phyloP scores from a whole-genome alignment of 2,797 vertebrate genomes.

The Spheniscus humboldti region DNA sequence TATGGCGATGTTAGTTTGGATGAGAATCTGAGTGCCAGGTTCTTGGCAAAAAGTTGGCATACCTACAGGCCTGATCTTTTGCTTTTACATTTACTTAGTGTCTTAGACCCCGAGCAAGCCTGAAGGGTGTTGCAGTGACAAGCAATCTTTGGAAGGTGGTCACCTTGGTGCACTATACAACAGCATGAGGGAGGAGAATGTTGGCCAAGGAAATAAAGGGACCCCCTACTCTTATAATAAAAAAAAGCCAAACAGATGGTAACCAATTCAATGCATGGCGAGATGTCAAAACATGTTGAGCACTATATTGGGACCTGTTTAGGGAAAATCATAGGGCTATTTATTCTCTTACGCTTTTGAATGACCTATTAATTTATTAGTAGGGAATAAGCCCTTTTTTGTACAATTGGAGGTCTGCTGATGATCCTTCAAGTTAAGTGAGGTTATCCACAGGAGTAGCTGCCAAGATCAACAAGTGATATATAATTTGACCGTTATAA shows the following conservation, averaged over 20 bases:
- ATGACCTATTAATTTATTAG: background rate
- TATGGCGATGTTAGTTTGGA: background rate
- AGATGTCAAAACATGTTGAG: conserved; percentile 18
- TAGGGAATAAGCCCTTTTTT: background rate
- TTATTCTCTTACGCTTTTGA: background rate
- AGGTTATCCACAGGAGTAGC: background rate
- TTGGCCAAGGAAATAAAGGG: background rate
- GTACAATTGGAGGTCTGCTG: background rate
- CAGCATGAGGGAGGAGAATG: background rate
- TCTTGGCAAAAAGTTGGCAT: background rate
- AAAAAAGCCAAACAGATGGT: background rate
- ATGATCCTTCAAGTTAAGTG: background rate
- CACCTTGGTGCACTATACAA: background rate
- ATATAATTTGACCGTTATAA: background rate
- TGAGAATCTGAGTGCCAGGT: background rate
- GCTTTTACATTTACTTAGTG: background rate
- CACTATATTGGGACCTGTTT: background rate
- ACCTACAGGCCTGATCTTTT: background rate
- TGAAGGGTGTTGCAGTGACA: background rate
- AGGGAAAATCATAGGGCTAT: background rate
- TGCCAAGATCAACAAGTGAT: background rate
- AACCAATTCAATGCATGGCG: background rate
- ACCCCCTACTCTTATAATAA: background rate
- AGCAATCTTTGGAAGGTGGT: background rate
- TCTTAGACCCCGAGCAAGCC: background rate